phyloP scores from a whole-genome alignment of 2,888 invertebrate genomes.

The Norana najaformis region DNA sequence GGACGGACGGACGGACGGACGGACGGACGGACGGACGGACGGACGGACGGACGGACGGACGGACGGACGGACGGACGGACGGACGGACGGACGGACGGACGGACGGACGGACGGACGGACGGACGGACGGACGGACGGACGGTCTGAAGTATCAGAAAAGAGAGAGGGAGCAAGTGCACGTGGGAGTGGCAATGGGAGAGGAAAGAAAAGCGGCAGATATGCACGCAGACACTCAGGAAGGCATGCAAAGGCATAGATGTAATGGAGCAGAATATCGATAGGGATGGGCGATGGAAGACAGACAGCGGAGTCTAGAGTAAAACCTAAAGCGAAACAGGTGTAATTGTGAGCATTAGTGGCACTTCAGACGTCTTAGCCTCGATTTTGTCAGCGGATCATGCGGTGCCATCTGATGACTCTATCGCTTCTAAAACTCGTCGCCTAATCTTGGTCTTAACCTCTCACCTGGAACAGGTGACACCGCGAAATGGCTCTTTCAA shows the following conservation, averaged over 20 bases:
- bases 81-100: no score
- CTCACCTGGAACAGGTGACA: background rate
- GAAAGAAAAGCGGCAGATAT: background rate
- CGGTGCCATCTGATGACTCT: background rate
- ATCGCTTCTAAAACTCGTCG: background rate
- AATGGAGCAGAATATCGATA: background rate
- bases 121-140: background rate
- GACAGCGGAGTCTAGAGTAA: background rate
- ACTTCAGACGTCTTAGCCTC: background rate
- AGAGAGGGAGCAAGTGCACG: background rate
- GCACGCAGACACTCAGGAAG: background rate
- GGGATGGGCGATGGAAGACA: background rate
- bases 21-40: no score
- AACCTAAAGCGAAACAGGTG: slow-evolving; percentile 13
- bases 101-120: background rate
- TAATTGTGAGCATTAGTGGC: background rate
- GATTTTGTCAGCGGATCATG: background rate
- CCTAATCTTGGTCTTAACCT: background rate
- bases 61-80: no score
- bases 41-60: no score
- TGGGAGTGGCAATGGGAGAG: background rate
- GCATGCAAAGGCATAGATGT: background rate
- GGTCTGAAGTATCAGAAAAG: background rate
- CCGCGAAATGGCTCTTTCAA: slow-evolving; percentile 1
- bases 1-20: no score